Evolutionary conservation across 1,140 invertebrate genomes (phyloP), one percentile per base, ranked within the genome.

Genomic region (Zophobas atratus): DNA sequence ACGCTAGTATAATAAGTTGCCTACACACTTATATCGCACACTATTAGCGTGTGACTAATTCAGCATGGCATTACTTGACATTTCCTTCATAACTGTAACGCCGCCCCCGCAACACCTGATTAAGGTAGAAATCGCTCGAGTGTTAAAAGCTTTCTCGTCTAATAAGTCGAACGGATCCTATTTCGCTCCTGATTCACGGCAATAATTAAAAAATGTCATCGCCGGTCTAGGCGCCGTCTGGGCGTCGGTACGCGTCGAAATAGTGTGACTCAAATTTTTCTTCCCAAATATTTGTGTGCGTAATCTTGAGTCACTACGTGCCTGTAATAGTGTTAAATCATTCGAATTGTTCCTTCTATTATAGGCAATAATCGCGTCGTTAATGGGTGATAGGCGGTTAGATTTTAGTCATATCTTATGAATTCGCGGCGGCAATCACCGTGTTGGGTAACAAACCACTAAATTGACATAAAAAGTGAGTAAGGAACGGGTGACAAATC

Each of bases 1-100:
- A 55, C 71, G 49, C 0, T 20, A 6, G 71, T 73, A 73, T 73
- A 73, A 56, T 43, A 73, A 43, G 71, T 73, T 73, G 71, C 71
- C 71, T 73, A 73, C 60, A 67, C 60, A 39, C 41, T 67, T 67
- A 67, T 67, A 32, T 41, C 53, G 49, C 49, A 51, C 49, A 51
- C 49, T 2, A 51, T 20, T n/a, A 51, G 2, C 57, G 60, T 67
- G 38, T 67, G 60, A 43, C 60, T 67, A 67, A 67, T 67, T 20
- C 38, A 43, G 39, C 38, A 67, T 67, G 6, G 35, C 39, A 63
- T 63, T 63, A 51, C 6, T n/a, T 63, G 57, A 63, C 57, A 63
- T 63, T 63, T 63, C 56, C 39, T 67, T 33, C 60, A 43, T 43
- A 67, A 67, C 60, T 67, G 60, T 67, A 67, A 20, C 60, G 60